Evolutionary conservation across 2,113 vertebrate species (phyloP).

Genomic region (Jacana jacana): DNA sequence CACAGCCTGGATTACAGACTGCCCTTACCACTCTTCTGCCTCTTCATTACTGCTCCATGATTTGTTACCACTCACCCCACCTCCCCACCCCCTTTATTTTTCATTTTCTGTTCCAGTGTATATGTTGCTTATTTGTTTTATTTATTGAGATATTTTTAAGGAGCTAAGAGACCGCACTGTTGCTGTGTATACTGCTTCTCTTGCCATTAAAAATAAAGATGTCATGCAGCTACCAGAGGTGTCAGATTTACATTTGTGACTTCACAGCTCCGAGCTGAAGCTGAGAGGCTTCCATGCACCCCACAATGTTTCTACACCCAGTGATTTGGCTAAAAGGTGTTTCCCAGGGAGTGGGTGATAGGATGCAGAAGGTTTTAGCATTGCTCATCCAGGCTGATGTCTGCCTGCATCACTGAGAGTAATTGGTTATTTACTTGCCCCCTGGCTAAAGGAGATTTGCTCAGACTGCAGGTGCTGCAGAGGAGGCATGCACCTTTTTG

Average conservation of each 20-base stretch:
- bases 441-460: background rate
- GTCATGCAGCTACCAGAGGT: background rate
- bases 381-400: fast-evolving
- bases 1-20: slow-evolving; percentile 57
- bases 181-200: slow-evolving; percentile 67
- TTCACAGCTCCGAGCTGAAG: background rate
- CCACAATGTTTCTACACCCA: background rate
- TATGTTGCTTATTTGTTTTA: slow-evolving; percentile 86
- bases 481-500: background rate
- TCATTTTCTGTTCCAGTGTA: slow-evolving; percentile 80
- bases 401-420: background rate
- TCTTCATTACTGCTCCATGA: background rate
- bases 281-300: background rate
- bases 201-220: slow-evolving; percentile 70
- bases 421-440: background rate
- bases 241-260: background rate
- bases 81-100: background rate
- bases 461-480: background rate
- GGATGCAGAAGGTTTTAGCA: background rate
- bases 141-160: slow-evolving; percentile 95
- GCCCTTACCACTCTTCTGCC: background rate
- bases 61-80: background rate
- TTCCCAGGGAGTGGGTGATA: background rate
- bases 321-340: background rate
- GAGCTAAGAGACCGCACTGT: slow-evolving; percentile 59